phyloP scores from a whole-genome alignment of 30 jellyfish, hydroid and myxozoan genomes.

The Sanderia malayensis region DNA sequence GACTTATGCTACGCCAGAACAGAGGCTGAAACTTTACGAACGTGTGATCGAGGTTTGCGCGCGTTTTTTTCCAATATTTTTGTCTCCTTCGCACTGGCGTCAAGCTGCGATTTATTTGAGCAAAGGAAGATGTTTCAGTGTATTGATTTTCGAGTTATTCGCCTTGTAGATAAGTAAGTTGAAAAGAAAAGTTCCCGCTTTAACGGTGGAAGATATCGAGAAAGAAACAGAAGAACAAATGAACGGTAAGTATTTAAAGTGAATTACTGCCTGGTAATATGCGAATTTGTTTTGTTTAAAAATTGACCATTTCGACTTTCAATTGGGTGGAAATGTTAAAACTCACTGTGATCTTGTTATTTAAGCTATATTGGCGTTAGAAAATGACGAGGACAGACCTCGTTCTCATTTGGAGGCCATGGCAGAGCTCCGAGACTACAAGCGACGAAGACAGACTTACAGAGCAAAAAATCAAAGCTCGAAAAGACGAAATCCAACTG shows the following conservation, averaged over 20 bases:
- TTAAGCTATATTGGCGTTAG: constrained; percentile 26
- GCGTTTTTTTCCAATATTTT: too few relatives aligned
- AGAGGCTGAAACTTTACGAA: constrained; percentile 72
- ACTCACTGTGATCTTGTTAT: too few relatives aligned
- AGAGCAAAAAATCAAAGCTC: constrained; percentile 74
- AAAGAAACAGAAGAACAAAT: constrained; percentile 75
- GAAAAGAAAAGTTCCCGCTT: constrained; percentile 3
- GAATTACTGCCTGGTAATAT: too few relatives aligned
- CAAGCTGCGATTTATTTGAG: too few relatives aligned
- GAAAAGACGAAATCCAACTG: constrained; percentile 55
- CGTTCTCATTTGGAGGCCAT: constrained; percentile 71
- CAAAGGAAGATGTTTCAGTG: too few relatives aligned
- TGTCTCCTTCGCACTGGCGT: too few relatives aligned
- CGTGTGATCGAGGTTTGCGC: constrained; percentile 64
- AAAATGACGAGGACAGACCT: constrained; percentile 55
- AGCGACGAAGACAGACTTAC: constrained; percentile 92
- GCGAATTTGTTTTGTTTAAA: too few relatives aligned
- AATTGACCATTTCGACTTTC: neutral
- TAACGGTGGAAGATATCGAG: constrained; percentile 66
- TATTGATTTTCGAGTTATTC: too few relatives aligned
- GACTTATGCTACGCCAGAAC: constrained; percentile 63
- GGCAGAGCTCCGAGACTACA: constrained; percentile 93
- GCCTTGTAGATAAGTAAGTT: constrained; percentile 59
- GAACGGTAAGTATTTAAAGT: constrained; percentile 45
- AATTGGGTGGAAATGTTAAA: too few relatives aligned